phyloP scores from a whole-genome alignment of 2,888 invertebrate genomes.

The Polia nebulosa region DNA sequence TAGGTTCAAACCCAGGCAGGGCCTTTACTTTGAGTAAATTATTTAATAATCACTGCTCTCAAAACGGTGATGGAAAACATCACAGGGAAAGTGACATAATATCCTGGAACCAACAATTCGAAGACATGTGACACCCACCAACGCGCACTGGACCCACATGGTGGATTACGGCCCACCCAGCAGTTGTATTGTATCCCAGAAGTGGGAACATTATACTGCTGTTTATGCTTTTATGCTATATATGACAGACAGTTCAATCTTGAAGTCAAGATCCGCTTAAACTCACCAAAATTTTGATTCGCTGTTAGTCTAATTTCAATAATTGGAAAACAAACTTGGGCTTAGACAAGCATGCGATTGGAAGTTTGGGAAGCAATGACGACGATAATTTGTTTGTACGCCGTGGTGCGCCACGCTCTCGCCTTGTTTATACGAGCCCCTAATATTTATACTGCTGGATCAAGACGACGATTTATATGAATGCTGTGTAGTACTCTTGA shows the following conservation, averaged over 20 bases:
- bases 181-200: too few species aligned
- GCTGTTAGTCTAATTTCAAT: conserved; percentile 64
- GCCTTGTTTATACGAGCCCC: conserved; percentile 76
- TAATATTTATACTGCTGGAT: conserved; percentile 84
- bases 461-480: conserved; percentile 77
- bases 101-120: too few species aligned
- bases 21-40: neutral
- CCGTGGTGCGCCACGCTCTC: conserved; percentile 65
- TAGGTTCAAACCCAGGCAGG: neutral
- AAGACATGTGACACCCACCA: too few species aligned
- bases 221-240: too few species aligned
- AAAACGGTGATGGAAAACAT: too few species aligned
- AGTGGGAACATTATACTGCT: too few species aligned
- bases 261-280: neutral
- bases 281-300: conserved; percentile 4
- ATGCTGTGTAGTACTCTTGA: conserved; percentile 70
- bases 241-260: neutral
- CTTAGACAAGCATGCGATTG: conserved; percentile 72
- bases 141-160: too few species aligned
- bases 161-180: too few species aligned
- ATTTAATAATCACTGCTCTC: neutral
- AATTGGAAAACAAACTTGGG: conserved; percentile 69
- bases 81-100: too few species aligned
- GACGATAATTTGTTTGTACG: conserved; percentile 84
- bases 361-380: conserved; percentile 80